Evolutionary conservation across 2,797 vertebrate genomes (phyloP), one percentile per base, ranked within the genome.

Genomic region (Tympanoctomys barrerae): DNA sequence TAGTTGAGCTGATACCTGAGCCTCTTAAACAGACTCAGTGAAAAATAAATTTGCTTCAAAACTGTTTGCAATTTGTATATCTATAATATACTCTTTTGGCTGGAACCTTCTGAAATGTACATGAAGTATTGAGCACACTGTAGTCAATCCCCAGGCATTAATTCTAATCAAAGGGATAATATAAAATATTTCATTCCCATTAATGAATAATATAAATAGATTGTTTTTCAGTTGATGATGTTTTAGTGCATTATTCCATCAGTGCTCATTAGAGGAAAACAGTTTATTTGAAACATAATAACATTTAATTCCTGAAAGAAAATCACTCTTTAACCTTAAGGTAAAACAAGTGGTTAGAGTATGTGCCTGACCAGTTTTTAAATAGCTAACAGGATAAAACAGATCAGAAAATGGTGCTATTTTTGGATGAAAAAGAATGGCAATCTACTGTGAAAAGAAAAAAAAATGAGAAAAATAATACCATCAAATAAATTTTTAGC

Each of bases 231-330:
- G 61, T n/a, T 46, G 7, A 62, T 62, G 13, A 39, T 31, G 52
- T 70, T 62, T 91, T 31, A 49, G 36, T n/a, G 80, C 66, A 54
- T 42, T 36, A 81, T 81, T 91, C 70, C 62, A 22, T 71, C 83
- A 79, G 46, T 57, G 28, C 57, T 91, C 87, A 92, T 93, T 86
- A 70, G 33, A 59, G 71, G 33, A 83, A 94, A 46, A 66, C 28
- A 73, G 16, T 90, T 96, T 86, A 49, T 19, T 36, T 91, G 82
- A 88, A 75, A 64, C 42, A 61, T 24, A 84, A 70, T 61, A 26
- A 39, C 54, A 92, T 12, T 91, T 90, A 75, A 92, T 92, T 87
- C 52, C 73, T 64, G 36, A 95, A 95, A 81, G 57, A 85, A 89
- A 85, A 92, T 78, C 13, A 70, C 21, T 39, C 59, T 94, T 64